Evolutionary conservation across 2,113 vertebrate species (phyloP).

Genomic region (Crotalus horridus): DNA sequence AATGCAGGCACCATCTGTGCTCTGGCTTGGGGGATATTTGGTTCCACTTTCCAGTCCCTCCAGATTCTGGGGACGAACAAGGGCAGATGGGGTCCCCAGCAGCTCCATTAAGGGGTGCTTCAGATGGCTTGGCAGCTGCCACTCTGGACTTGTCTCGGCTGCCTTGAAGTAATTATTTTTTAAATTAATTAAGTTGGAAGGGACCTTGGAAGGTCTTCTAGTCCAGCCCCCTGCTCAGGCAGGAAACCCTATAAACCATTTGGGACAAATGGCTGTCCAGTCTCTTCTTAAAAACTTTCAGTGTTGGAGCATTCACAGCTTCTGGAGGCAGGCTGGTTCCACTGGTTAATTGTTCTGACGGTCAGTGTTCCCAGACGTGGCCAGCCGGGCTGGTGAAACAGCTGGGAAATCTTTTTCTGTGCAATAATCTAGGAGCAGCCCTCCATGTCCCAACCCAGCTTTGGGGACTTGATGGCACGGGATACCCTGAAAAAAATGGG

Average conservation of each 20-base stretch:
- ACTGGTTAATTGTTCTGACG: too few relatives aligned
- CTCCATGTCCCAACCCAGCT: background rate
- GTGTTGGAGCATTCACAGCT: too few relatives aligned
- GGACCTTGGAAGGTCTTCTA: too few relatives aligned
- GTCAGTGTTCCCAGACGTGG: background rate
- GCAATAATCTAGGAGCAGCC: background rate
- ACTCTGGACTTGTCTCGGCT: background rate
- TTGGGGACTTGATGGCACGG: background rate
- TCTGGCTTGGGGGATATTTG: background rate
- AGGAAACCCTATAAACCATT: too few relatives aligned
- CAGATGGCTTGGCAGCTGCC: background rate
- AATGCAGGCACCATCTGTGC: background rate
- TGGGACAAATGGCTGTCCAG: too few relatives aligned
- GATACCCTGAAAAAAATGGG: background rate
- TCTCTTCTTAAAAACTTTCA: too few relatives aligned
- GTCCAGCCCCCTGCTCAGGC: too few relatives aligned
- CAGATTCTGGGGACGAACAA: background rate
- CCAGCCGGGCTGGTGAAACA: background rate
- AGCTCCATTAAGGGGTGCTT: background rate
- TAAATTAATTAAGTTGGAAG: too few relatives aligned
- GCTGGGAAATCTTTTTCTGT: background rate
- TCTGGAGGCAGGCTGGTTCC: too few relatives aligned
- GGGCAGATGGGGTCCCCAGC: background rate
- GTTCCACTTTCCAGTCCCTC: background rate
- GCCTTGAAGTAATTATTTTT: too few relatives aligned